Conservation (phyloP, 2,797 vertebrate genomes). For the Chaetophractus vellerosus region DNA sequence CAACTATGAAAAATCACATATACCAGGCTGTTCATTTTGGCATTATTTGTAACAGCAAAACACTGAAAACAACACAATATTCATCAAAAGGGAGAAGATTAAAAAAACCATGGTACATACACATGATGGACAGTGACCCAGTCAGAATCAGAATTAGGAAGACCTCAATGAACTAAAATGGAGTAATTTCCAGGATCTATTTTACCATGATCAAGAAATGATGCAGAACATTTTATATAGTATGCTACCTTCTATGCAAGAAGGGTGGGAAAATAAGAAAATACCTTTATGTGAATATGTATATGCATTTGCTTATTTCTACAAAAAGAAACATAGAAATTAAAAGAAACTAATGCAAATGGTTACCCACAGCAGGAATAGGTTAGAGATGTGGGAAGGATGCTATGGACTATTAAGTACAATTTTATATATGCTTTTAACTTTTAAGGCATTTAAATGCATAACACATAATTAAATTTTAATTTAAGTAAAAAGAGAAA, state of each 20-base stretch:
- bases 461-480: too few species aligned
- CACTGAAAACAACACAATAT: neutral
- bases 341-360: constrained; percentile 40
- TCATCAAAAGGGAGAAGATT: neutral
- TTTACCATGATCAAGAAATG: constrained; percentile 10
- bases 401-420: too few species aligned
- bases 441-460: too few species aligned
- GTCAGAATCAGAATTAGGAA: constrained; percentile 35
- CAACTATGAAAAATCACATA: neutral
- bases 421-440: too few species aligned
- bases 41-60: constrained; percentile 1
- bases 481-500: too few species aligned
- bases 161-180: neutral
- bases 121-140: neutral
- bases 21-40: neutral
- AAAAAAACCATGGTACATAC: neutral
- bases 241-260: neutral
- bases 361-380: neutral
- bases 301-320: constrained; percentile 26
- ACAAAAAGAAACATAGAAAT: neutral
- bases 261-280: neutral
- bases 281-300: neutral
- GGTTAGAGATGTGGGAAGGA: too few species aligned
- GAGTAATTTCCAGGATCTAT: neutral
- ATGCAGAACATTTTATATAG: neutral